A percentile compares a stretch with the other conserved stretches of the same genome.
Evolutionary conservation across 2,888 invertebrate genomes (phyloP).

Genomic region (Pollenia angustigena): DNA sequence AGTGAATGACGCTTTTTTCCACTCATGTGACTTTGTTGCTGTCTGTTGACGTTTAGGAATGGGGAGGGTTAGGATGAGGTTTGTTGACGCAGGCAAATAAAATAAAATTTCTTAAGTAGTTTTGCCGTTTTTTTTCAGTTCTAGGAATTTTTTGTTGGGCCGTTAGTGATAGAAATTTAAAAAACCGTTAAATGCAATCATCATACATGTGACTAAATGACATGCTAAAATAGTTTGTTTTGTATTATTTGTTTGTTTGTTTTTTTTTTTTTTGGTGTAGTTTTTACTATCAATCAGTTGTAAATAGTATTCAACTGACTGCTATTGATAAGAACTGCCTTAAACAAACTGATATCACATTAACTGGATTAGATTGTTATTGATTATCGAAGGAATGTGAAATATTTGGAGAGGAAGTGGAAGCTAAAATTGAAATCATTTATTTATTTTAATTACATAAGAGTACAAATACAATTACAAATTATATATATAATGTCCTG

Average conservation of each 20-base stretch:
- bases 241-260: background rate
- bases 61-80: background rate
- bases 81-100: background rate
- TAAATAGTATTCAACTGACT: conserved; percentile 3
- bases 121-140: conserved; percentile 4
- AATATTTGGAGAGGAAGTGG: background rate
- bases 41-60: background rate
- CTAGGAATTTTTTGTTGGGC: background rate
- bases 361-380: background rate
- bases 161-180: conserved; percentile 41
- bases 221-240: conserved; percentile 9
- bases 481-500: too few relatives aligned
- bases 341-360: background rate
- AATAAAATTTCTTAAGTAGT: conserved; percentile 33
- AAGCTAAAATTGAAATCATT: too few relatives aligned
- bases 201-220: conserved; percentile 26
- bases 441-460: too few relatives aligned
- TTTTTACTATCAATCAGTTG: conserved; percentile 15
- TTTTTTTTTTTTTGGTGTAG: background rate
- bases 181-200: conserved; percentile 44
- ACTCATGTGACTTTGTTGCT: conserved; percentile 66
- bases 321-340: conserved; percentile 12
- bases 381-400: background rate
- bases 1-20: conserved; percentile 28
- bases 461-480: too few relatives aligned